Evolutionary conservation across 1,140 invertebrate species (phyloP).

Genomic region (Papilio machaon): DNA sequence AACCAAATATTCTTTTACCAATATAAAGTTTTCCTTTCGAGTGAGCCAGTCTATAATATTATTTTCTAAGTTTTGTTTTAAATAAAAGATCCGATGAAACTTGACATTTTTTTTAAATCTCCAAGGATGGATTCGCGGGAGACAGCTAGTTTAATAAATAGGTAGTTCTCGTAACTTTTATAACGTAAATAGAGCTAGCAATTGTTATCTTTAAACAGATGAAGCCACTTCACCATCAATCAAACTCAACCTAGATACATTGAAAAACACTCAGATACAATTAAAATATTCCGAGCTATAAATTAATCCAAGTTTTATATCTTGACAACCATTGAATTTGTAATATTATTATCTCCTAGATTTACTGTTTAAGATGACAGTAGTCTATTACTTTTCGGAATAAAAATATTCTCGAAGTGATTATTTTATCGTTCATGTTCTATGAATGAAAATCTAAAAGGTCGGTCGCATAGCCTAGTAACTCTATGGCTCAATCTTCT

Average conservation of each 20-base stretch:
- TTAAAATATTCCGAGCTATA: not conserved
- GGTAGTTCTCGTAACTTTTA: not conserved
- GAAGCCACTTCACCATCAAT: not conserved
- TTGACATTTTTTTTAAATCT: too few species aligned
- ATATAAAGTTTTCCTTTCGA: too few species aligned
- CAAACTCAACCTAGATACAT: not conserved
- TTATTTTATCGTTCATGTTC: not conserved
- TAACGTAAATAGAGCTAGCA: not conserved
- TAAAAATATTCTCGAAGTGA: not conserved
- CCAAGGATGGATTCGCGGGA: too few species aligned
- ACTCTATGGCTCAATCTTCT: slow-evolving; percentile 19
- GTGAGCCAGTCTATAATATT: too few species aligned
- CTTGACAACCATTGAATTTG: not conserved
- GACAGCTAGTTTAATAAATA: not conserved
- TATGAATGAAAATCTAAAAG: slow-evolving; percentile 5
- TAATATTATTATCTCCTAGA: not conserved
- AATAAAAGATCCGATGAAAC: too few species aligned
- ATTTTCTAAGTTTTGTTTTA: too few species aligned
- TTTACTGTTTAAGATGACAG: not conserved
- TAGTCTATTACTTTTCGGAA: not conserved
- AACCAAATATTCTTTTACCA: too few species aligned
- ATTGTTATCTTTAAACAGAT: not conserved
- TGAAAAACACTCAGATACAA: not conserved
- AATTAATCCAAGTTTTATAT: not conserved
- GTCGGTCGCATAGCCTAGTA: not conserved